Evolutionary conservation across 2,888 invertebrate species (phyloP), one percentile per base, ranked within the genome.

Genomic region (Plagodis dolabraria): DNA sequence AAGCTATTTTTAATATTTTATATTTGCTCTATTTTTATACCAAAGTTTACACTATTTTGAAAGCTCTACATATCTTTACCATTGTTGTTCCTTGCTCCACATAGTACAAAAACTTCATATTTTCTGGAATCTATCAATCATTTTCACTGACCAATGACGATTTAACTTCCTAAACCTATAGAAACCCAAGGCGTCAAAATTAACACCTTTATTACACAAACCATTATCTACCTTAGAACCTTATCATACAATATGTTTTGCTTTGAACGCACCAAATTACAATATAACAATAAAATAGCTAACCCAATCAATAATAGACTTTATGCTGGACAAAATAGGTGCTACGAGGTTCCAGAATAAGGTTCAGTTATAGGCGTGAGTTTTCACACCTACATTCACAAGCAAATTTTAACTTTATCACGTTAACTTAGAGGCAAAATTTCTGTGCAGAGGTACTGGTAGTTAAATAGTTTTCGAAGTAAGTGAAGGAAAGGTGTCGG

Each of bases 171-270:
- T 49, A 65, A 73, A 68, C 69, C 67, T 71, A 80, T 69, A 82
- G 76, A 83, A 79, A 76, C 70, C 74, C 73, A 79, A 88, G 85
- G 89, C 90, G 91, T 89, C 82, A 88, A 89, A 86, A 85, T 87
- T 89, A 83, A 89, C 90, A 89, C 90, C 83, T 79, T 6, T 7
- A 33, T 9, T 5, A 9, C 11, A 12, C 74, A 79, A 62, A 9
- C 43, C 5, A 80, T 70, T 67, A 9, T 60, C 46, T 42, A 60
- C 62, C 52, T 57, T 74, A 68, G 35, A 7, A 2, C 2, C 5
- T 34, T 6, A 52, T 10, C 22, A 43, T 60, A 59, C 46, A 33
- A n/a, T 12, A 36, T 45, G 53, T 52, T 49, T 47, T 38, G 12
- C 54, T 64, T 47, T 57, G 56, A 60, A 40, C 33, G 10, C 8